A percentile compares a stretch with the other conserved stretches of the same genome.
These are phyloP conservation scores for Telmatherina bonti DNA, from an alignment of 2,797 vertebrate genomes.

Conservation along the genomic window DNA sequence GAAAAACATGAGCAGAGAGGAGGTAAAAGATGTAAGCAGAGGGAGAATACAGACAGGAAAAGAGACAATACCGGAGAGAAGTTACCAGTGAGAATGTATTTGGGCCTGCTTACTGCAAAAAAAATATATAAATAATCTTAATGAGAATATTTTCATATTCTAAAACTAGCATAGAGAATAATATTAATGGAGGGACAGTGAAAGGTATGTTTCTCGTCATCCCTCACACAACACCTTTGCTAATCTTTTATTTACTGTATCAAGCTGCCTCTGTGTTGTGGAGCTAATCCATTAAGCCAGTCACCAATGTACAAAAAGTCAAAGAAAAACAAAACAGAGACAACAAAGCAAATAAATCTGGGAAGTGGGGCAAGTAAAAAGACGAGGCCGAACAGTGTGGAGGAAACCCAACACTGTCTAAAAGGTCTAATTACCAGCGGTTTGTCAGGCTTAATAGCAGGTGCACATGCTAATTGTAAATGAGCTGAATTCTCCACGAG, in stretches of 20 bases:
- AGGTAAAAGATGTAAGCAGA: slow-evolving; percentile 45
- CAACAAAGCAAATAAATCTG: slow-evolving; percentile 18
- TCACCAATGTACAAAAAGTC: slow-evolving; percentile 30
- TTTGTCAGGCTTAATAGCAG: slow-evolving; percentile 86
- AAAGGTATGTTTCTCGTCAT: slow-evolving; percentile 15
- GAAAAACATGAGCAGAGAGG: slow-evolving; percentile 19
- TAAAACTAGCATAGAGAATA: slow-evolving; percentile 45
- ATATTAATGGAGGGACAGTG: slow-evolving; percentile 35
- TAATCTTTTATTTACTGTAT: slow-evolving; percentile 61
- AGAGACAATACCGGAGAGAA: slow-evolving; percentile 69
- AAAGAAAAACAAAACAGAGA: slow-evolving; percentile 22
- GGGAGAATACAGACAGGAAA: slow-evolving; percentile 53
- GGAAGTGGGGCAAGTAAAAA: slow-evolving; percentile 16
- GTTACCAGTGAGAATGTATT: slow-evolving; percentile 23
- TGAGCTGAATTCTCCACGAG: slow-evolving; percentile 71
- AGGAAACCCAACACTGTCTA: slow-evolving; percentile 61
- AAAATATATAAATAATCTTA: slow-evolving; percentile 51
- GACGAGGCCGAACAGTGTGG: slow-evolving; percentile 39
- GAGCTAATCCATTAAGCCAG: slow-evolving; percentile 25
- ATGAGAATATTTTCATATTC: slow-evolving; percentile 43
- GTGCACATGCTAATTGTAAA: slow-evolving; percentile 84
- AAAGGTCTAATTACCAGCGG: slow-evolving; percentile 82
- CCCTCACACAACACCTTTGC: slow-evolving; percentile 48
- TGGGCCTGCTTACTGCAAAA: slow-evolving; percentile 38
- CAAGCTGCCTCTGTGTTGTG: slow-evolving; percentile 6